Conservation (phyloP, 2,797 vertebrate species). For the Pelodytes ibericus region DNA sequence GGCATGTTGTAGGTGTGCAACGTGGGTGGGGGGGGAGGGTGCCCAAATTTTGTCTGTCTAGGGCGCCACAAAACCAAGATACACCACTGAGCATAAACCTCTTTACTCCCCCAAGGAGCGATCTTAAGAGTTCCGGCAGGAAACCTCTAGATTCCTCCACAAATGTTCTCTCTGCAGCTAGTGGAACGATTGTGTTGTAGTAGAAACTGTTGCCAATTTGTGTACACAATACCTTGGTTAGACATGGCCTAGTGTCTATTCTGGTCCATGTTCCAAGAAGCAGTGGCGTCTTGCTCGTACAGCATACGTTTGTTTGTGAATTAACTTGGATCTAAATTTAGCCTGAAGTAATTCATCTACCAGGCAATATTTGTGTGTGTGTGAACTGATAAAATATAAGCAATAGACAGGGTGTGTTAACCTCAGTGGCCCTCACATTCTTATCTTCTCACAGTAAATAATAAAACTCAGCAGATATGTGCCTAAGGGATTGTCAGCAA, state of each 20-base stretch:
- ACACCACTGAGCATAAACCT: no score
- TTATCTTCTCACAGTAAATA: constrained; percentile 7
- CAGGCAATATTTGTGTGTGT: not conserved
- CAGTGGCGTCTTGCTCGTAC: not conserved
- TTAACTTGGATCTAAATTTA: not conserved
- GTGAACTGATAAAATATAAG: not conserved
- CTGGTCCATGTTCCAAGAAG: not conserved
- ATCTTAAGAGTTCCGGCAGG: no score
- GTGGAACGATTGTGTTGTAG: not conserved
- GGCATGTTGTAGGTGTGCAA: no score
- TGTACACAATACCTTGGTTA: not conserved
- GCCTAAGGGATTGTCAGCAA: constrained; percentile 2
- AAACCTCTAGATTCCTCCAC: no score
- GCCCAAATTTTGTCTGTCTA: no score
- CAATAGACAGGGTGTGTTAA: constrained; percentile 11
- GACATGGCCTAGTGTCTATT: not conserved
- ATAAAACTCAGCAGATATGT: constrained; percentile 1
- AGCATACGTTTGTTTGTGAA: not conserved
- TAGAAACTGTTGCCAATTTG: not conserved
- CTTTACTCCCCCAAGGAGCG: no score
- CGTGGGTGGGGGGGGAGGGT: no score
- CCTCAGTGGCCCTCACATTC: constrained; percentile 1
- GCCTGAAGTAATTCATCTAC: not conserved
- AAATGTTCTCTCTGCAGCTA: no score
- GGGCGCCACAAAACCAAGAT: no score